These are phyloP conservation scores for Oenanthe oenanthe DNA, from an alignment of 2,113 vertebrate species.

Conservation along the genomic window DNA sequence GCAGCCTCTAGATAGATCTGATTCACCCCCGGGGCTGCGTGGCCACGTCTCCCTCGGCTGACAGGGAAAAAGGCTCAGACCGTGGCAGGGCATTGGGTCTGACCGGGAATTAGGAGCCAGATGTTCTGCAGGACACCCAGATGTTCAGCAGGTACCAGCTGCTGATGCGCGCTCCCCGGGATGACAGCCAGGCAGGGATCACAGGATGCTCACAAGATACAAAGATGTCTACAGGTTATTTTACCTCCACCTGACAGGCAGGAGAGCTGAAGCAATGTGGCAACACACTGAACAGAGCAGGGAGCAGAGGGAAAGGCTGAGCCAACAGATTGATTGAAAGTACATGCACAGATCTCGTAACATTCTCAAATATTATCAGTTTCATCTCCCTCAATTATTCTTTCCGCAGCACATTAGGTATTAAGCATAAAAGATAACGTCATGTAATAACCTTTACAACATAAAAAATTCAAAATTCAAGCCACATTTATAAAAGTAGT, in stretches of 20 bases:
- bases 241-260: neutral
- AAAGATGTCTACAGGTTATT: neutral
- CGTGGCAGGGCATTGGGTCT: neutral
- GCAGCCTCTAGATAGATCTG: neutral
- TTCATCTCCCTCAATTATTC: constrained; percentile 2
- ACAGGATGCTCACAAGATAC: neutral
- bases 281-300: neutral
- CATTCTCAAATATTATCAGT: neutral
- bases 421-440: neutral
- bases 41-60: neutral
- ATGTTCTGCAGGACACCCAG: neutral
- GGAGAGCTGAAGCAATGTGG: neutral
- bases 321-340: neutral
- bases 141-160: neutral
- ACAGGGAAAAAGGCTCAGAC: neutral
- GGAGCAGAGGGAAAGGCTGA: neutral
- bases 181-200: neutral
- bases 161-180: neutral
- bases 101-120: neutral
- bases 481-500: neutral
- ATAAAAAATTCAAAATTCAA: neutral
- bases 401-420: neutral
- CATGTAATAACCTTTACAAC: neutral
- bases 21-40: neutral
- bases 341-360: neutral